Evolutionary conservation across 2,888 invertebrate species (phyloP).

Genomic region (Meiosimyza platycephala): DNA sequence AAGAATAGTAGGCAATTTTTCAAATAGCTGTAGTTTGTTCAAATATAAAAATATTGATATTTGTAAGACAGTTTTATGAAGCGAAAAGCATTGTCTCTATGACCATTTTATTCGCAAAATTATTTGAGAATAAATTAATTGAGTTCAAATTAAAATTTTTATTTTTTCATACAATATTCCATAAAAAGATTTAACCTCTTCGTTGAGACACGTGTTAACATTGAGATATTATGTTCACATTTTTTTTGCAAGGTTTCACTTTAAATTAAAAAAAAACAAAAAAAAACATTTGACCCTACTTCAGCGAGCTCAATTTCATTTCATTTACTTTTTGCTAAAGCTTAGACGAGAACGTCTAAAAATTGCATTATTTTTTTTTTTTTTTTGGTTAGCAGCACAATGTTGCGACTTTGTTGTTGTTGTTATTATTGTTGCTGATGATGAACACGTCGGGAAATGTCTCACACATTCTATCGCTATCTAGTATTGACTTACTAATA

Average conservation of each 20-base stretch:
- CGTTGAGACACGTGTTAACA: slow-evolving; percentile 20
- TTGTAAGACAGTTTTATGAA: too few relatives aligned
- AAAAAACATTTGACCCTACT: slow-evolving; percentile 19
- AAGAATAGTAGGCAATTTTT: too few relatives aligned
- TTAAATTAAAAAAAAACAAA: too few relatives aligned
- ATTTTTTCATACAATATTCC: too few relatives aligned
- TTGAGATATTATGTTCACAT: neutral
- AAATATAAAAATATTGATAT: too few relatives aligned
- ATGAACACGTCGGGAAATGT: slow-evolving; percentile 8
- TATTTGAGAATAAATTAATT: too few relatives aligned
- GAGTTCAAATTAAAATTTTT: too few relatives aligned
- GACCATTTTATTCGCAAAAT: too few relatives aligned
- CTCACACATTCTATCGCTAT: neutral
- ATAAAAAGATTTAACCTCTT: neutral
- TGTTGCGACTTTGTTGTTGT: slow-evolving; percentile 1
- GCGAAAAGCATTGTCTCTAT: too few relatives aligned
- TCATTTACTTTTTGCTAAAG: neutral
- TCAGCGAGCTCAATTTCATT: neutral
- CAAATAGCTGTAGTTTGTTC: too few relatives aligned
- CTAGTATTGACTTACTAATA: too few relatives aligned
- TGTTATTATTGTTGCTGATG: neutral
- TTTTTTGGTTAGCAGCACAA: neutral
- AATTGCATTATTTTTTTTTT: slow-evolving; percentile 31
- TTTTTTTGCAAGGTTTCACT: neutral
- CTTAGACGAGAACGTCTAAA: slow-evolving; percentile 16